Evolutionary conservation across 64 coral and sea anemone species (phyloP).

Genomic region (Trachythela sp.): DNA sequence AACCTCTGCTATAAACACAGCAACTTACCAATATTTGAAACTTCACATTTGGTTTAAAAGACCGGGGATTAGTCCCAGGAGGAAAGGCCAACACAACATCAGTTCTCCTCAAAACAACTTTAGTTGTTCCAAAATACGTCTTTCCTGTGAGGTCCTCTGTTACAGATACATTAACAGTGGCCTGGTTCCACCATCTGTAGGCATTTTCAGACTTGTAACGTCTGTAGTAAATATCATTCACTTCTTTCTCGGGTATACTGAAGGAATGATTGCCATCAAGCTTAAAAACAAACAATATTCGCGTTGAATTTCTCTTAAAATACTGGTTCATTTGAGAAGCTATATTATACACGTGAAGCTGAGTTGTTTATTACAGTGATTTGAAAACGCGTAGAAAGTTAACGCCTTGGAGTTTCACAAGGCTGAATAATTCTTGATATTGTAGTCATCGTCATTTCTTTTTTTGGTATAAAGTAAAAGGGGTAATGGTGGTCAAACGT

Average conservation of each 20-base stretch:
- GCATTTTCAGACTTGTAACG: not conserved
- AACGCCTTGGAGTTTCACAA: no score
- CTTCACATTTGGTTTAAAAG: constrained; percentile 49
- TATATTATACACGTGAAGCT: no score
- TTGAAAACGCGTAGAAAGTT: no score
- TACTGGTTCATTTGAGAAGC: no score
- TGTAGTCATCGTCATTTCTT: no score
- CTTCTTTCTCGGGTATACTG: not conserved
- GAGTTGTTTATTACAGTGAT: no score
- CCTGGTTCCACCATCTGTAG: not conserved
- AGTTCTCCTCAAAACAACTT: constrained; percentile 14
- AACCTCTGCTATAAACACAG: no score
- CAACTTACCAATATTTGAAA: constrained; percentile 50
- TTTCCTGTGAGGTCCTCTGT: constrained; percentile 50
- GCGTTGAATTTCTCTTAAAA: no score
- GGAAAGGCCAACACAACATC: constrained; percentile 49
- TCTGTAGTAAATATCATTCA: not conserved
- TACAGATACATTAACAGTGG: constrained; percentile 50
- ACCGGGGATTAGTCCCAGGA: constrained; percentile 40
- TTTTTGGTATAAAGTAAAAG: no score
- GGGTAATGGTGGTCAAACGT: no score
- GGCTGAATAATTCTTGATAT: no score
- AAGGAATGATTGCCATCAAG: not conserved
- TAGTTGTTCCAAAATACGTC: not conserved
- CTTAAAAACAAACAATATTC: no score